These are phyloP conservation scores for Pinna nobilis DNA, from an alignment of 1,140 invertebrate genomes.

Conservation along the genomic window DNA sequence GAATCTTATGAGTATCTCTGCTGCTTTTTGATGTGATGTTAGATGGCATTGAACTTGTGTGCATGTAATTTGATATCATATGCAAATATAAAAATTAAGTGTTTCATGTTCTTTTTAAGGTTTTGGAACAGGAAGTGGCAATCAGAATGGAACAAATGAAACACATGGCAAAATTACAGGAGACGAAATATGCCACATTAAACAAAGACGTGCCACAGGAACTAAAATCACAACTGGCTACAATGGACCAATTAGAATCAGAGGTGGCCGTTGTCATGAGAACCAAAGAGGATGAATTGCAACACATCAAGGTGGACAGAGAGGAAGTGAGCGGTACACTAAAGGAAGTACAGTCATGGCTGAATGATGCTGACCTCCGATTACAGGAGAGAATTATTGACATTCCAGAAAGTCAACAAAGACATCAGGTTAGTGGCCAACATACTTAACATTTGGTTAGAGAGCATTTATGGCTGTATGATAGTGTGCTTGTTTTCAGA, in stretches of 20 bases:
- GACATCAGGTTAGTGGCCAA: slow-evolving; percentile 59
- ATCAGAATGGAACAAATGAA: slow-evolving; percentile 56
- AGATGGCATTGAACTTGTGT: no score
- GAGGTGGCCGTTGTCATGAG: slow-evolving; percentile 49
- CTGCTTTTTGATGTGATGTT: no score
- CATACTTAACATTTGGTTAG: no score
- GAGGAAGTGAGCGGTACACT: slow-evolving; percentile 51
- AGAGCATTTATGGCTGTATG: no score
- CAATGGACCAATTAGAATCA: slow-evolving; percentile 46
- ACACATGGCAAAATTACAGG: slow-evolving; percentile 45
- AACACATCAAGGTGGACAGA: slow-evolving; percentile 57
- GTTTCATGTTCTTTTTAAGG: slow-evolving; percentile 50
- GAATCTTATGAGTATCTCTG: no score
- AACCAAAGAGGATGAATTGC: slow-evolving; percentile 59
- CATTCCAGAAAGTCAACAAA: slow-evolving; percentile 50
- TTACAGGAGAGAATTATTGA: slow-evolving; percentile 58
- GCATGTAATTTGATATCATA: no score
- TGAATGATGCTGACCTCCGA: slow-evolving; percentile 53
- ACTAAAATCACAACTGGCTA: slow-evolving; percentile 45
- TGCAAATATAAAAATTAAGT: no score
- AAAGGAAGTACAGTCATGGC: slow-evolving; percentile 53
- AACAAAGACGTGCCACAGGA: slow-evolving; percentile 54
- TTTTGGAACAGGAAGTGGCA: slow-evolving; percentile 58
- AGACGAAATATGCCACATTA: slow-evolving; percentile 51
- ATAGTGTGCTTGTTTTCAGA: no score